Conservation (phyloP, 2,113 vertebrate species). For the Colinus virginianus region DNA sequence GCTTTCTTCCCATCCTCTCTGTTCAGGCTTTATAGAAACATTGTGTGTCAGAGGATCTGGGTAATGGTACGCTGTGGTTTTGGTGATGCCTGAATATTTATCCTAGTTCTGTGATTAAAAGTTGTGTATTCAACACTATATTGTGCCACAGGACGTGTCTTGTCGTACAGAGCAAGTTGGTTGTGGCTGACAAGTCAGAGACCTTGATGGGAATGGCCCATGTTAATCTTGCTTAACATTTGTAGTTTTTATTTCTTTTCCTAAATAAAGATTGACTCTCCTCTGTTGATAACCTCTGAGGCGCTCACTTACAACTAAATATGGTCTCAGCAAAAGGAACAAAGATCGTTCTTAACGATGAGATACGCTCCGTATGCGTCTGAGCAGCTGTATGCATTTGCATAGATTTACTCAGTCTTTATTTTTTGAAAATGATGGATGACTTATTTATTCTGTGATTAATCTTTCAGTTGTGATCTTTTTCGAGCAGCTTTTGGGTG, state of each 20-base stretch:
- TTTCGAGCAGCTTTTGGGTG: slow-evolving; percentile 12
- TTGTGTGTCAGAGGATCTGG: background rate
- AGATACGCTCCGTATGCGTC: background rate
- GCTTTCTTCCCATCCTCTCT: background rate
- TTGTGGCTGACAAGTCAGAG: background rate
- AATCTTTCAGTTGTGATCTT: slow-evolving; percentile 26
- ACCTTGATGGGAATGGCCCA: background rate
- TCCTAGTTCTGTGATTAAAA: background rate
- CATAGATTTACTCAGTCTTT: slow-evolving; percentile 21
- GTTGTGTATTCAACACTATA: background rate
- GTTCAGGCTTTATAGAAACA: background rate
- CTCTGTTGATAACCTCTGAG: slow-evolving; percentile 5
- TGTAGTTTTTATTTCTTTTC: slow-evolving; percentile 39
- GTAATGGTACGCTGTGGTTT: background rate
- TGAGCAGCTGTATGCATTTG: slow-evolving; percentile 34
- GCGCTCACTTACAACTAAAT: background rate
- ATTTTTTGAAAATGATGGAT: slow-evolving; percentile 26
- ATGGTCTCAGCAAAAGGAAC: background rate
- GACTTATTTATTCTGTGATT: slow-evolving; percentile 13
- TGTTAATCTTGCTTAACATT: slow-evolving; percentile 41
- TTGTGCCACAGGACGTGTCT: background rate
- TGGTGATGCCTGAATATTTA: background rate
- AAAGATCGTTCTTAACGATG: background rate
- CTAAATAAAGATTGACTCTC: background rate
- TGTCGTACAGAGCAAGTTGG: background rate